Evolutionary conservation across 1,140 invertebrate species (phyloP), one percentile per base, ranked within the genome.

Genomic region (Tachypleus tridentatus): DNA sequence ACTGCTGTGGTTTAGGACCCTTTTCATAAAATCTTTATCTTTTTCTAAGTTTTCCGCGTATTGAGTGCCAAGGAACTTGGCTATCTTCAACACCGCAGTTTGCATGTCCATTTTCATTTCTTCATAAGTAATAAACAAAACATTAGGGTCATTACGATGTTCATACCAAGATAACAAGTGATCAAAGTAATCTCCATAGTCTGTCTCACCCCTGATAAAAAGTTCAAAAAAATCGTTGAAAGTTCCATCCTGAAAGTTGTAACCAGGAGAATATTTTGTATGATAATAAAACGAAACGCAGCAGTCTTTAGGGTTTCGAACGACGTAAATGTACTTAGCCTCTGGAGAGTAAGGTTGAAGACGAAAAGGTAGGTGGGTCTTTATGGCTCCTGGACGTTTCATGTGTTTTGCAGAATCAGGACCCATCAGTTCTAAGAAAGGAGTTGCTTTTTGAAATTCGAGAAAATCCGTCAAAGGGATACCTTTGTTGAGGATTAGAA

Each of bases 221-320:
- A 76, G 61, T 48, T 77, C 71, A 66, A 77, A 72, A 53, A 77
- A 77, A 9, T 66, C 70, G 56, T 74, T 67, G 61, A 76, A 77
- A 5, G 72, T 65, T 7, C 72, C 75, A 51, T 71, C 65, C 51
- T 58, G 60, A 8, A 49, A 67, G 3, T 48, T 53, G 11, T 52
- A 58, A 8, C 58, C 58, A 4, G 53, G 51, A 61, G 87, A 83
- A 3, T 85, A 76, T 70, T 83, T 80, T 74, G 88, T 86, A 51
- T 91, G 82, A 75, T 91, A 84, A 73, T 86, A 93, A 75, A 86
- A 91, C 0, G 89, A 93, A 0, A 92, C 87, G 3, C 83, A 87
- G 2, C 91, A 86, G 74, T 93, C 90, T 75, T 91, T 89, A 0
- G 90, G 89, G 77, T 93, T 90, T 61, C 91, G 79, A 4, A 85